Base-by-base conservation (phyloP, 2,888 invertebrate genomes). In the Synergus umbraculus region DNA sequence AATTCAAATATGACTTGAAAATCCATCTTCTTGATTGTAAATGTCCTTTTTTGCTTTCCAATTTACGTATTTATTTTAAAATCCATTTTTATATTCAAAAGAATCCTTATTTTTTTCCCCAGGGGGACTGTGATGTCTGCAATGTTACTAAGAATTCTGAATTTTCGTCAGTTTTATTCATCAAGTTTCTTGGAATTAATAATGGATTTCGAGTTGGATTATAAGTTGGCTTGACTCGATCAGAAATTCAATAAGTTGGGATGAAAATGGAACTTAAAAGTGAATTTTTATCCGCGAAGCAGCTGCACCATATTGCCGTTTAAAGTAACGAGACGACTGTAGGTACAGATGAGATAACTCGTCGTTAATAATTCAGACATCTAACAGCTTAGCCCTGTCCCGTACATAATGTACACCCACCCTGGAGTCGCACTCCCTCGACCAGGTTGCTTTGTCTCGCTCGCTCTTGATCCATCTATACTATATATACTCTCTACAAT, bases 361-460 rank as follows among this genome's bases (percentile, higher is more conserved):
- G 87, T 79, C 76, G 84, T 92, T 89, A 92, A 92, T 92, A 92
- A 92, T 92, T 91, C 91, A 92, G 88, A 82, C 84, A 90, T 89
- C 90, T 92, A 92, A 92, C 91, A 92, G 92, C 92, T 92, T 92
- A 91, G 92, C 90, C 91, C 89, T 92, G 92, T 92, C 90, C 90
- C 89, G 89, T 92, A 89, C 91, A 92, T 92, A 91, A 92, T 92
- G 92, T 87, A 92, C 89, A 87, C 89, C 87, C 87, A 85, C 87
- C 82, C 86, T 80, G 83, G 76, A 84, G 80, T 77, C 79, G 80
- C 81, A 64, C 79, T 78, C 80, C 79, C 81, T 77, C 81, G 73
- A 63, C 73, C 78, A 69, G 60, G 67, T 64, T 65, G 78, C 79
- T 79, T 79, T 80, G 77, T 83, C 81, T 78, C 78, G 22, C 80